These are phyloP conservation scores for Orthonevra nobilis DNA, from an alignment of 2,888 invertebrate genomes.

Conservation along the genomic window DNA sequence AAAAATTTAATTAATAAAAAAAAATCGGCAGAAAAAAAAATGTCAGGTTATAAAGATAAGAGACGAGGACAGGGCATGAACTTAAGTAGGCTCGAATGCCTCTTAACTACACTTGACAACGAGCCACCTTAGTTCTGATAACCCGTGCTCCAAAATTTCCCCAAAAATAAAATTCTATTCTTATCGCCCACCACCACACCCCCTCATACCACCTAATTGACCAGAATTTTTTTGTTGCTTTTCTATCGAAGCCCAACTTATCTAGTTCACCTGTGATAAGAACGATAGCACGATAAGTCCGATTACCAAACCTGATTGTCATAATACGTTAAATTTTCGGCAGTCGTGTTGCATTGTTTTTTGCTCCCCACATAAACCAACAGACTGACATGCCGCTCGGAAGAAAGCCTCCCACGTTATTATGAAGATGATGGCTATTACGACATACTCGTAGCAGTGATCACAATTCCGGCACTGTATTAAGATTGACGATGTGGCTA, in stretches of 20 bases:
- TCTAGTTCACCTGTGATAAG: constrained; percentile 50
- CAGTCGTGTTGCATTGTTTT: no score
- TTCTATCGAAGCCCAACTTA: constrained; percentile 3
- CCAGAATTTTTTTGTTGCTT: background rate
- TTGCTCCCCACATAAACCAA: background rate
- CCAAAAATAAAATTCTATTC: no score
- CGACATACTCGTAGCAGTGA: constrained; percentile 1
- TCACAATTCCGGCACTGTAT: constrained; percentile 18
- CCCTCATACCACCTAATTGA: background rate
- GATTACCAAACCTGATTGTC: no score
- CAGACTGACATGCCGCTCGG: background rate
- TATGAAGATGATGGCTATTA: background rate
- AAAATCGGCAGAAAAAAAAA: constrained; percentile 30
- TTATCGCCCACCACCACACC: background rate
- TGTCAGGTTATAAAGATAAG: constrained; percentile 51
- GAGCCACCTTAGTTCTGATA: constrained; percentile 71
- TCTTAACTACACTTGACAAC: constrained; percentile 54
- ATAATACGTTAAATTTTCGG: no score
- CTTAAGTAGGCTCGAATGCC: constrained; percentile 71
- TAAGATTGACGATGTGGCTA: background rate
- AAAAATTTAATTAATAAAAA: constrained; percentile 4
- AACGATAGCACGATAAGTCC: constrained; percentile 15
- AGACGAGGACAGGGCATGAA: constrained; percentile 57
- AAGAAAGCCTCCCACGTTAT: background rate
- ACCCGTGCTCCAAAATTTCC: constrained; percentile 20